Evolutionary conservation across 2,113 vertebrate species (phyloP), one percentile per base, ranked within the genome.

Genomic region (Siniperca chuatsi): DNA sequence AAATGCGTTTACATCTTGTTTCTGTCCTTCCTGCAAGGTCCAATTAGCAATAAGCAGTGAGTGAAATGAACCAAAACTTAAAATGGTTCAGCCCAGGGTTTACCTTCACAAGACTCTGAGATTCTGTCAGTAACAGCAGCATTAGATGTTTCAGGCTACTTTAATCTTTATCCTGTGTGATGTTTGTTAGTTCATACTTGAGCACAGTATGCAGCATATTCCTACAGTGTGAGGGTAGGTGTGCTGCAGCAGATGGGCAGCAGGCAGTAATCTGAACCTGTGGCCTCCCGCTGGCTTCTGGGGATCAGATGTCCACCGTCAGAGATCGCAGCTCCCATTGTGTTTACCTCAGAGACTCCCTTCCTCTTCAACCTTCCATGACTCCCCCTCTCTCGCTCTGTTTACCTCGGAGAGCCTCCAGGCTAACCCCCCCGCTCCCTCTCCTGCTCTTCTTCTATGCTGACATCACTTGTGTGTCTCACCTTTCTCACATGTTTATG

Each of bases 291-390:
- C 80, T 91, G 87, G 85, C 86, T 87, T 85, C 58, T 82, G 54
- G 64, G 81, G 90, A 95, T 96, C 89, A 88, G 86, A 87, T 96
- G 84, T 94, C 94, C 79, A 58, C 75, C 13, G 84, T 93, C 92
- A 93, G 92, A 95, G 95, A 95, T 96, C 94, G 94, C 82, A 88
- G 87, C 89, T 91, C 86, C 90, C 88, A 90, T 95, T 96, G 92
- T 95, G 84, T 91, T 93, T 88, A 90, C 89, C 81, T 88, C 75
- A 84, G 87, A 92, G 81, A 86, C 92, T 90, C 80, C 78, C 90
- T 86, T 74, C 70, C 75, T 65, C 71, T 75, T 76, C 84, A 78
- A 82, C 75, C 86, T 81, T 84, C 71, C 65, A 71, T 89, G 87
- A 35, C 72, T 80, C 75, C 73, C 71, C 76, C 72, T 67, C 74